Evolutionary conservation across 2,888 invertebrate genomes (phyloP).

Genomic region (Psylliodes chrysocephalus): DNA sequence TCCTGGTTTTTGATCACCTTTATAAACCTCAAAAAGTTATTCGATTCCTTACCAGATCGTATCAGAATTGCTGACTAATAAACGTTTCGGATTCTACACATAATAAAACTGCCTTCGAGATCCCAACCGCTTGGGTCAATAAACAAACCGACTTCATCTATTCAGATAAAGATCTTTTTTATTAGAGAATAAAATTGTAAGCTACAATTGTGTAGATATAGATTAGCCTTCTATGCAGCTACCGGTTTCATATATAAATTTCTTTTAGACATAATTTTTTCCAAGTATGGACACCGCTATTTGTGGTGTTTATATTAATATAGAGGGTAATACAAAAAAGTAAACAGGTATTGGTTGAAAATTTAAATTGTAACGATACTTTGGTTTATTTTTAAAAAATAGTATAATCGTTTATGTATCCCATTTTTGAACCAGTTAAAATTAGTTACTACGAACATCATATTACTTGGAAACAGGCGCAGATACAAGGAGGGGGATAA

Average conservation of each 20-base stretch:
- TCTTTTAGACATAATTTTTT: no score
- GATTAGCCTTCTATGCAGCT: background rate
- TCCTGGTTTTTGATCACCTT: background rate
- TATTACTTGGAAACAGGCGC: no score
- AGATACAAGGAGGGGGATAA: no score
- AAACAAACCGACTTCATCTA: background rate
- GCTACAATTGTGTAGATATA: background rate
- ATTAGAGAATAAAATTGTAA: background rate
- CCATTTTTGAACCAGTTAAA: no score
- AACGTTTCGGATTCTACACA: constrained; percentile 3
- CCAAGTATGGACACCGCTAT: no score
- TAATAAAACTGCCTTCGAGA: constrained; percentile 1
- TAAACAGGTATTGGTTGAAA: no score
- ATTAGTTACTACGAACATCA: no score
- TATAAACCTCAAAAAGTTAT: background rate
- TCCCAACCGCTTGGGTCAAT: background rate
- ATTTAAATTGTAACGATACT: no score
- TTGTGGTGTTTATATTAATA: no score
- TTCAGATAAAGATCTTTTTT: constrained; percentile 3
- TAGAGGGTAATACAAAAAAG: no score
- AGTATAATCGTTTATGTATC: no score
- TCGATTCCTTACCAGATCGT: constrained; percentile 5
- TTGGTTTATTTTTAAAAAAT: no score
- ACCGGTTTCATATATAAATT: background rate
- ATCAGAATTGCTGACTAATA: constrained; percentile 5